These are phyloP conservation scores for Lamellibrachia columna DNA, from an alignment of 2,888 invertebrate species.

Conservation along the genomic window DNA sequence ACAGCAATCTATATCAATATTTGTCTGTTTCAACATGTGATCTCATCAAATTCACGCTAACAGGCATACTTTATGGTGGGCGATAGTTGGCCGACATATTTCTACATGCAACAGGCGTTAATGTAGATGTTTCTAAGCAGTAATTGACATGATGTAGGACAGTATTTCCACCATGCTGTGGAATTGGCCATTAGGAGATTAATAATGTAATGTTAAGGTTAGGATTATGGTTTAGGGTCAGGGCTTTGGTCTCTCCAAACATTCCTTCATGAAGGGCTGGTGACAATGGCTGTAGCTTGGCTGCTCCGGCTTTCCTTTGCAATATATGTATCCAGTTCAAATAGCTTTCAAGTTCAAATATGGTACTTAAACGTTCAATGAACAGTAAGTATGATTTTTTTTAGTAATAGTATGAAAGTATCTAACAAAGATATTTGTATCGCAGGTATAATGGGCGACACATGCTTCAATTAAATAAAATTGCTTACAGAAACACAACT, in stretches of 20 bases:
- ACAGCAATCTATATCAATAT: background rate
- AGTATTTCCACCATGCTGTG: background rate
- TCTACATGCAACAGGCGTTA: background rate
- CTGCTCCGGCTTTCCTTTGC: background rate
- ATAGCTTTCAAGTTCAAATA: background rate
- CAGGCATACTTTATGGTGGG: background rate
- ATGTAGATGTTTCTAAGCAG: background rate
- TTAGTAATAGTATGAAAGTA: background rate
- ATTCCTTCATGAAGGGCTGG: background rate
- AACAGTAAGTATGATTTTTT: no score
- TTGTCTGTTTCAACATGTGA: background rate
- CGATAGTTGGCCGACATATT: background rate
- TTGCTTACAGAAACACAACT: background rate
- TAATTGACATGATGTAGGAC: background rate
- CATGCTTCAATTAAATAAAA: background rate
- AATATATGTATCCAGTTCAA: background rate
- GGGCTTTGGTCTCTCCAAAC: background rate
- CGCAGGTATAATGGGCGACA: background rate
- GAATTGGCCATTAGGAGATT: background rate
- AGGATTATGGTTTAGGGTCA: constrained; percentile 8
- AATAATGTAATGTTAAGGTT: background rate
- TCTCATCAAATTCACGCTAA: background rate
- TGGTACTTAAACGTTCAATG: no score
- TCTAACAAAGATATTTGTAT: background rate
- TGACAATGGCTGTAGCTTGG: background rate